Conservation (phyloP, 2,113 vertebrate species). For the Notarius quadriscutis region DNA sequence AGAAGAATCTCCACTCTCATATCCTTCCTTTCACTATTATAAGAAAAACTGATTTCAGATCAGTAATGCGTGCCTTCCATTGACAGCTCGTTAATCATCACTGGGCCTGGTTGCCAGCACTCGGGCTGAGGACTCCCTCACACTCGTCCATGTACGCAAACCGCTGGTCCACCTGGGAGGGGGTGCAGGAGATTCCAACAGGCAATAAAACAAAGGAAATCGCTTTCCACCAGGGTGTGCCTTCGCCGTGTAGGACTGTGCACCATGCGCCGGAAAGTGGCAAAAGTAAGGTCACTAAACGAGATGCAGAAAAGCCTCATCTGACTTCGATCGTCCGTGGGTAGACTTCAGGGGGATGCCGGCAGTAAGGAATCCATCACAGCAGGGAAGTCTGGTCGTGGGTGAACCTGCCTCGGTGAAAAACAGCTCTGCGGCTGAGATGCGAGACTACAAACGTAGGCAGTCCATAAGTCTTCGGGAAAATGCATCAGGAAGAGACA, state of each 20-base stretch:
- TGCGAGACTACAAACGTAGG: slow-evolving; percentile 36
- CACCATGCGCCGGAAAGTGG: slow-evolving; percentile 9
- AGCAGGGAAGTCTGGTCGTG: slow-evolving; percentile 46
- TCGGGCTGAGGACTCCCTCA: slow-evolving; percentile 62
- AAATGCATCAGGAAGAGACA: slow-evolving; percentile 9
- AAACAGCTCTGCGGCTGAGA: slow-evolving; percentile 43
- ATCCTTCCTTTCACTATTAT: slow-evolving; percentile 14
- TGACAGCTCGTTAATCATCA: slow-evolving; percentile 59
- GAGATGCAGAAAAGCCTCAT: slow-evolving; percentile 41
- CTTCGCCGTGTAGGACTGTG: slow-evolving; percentile 36
- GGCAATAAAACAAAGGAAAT: slow-evolving; percentile 53
- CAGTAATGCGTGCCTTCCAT: slow-evolving; percentile 63
- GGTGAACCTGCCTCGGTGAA: slow-evolving; percentile 53
- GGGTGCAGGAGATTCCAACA: slow-evolving; percentile 36
- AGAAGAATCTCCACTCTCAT: neutral
- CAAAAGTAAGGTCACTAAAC: slow-evolving; percentile 38
- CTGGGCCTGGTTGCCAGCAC: slow-evolving; percentile 38
- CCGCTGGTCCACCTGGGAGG: slow-evolving; percentile 46
- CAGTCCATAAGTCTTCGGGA: slow-evolving; percentile 36
- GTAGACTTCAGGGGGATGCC: slow-evolving; percentile 46
- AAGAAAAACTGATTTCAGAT: slow-evolving; percentile 43
- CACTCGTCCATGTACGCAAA: slow-evolving; percentile 46
- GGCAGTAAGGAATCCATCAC: slow-evolving; percentile 51
- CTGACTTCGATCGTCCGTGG: slow-evolving; percentile 50
- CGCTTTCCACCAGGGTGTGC: slow-evolving; percentile 43